A percentile compares a stretch with the other conserved stretches of the same genome.
These are phyloP conservation scores for Tetranychus truncatus DNA, from an alignment of 2,888 invertebrate genomes.

Conservation along the genomic window DNA sequence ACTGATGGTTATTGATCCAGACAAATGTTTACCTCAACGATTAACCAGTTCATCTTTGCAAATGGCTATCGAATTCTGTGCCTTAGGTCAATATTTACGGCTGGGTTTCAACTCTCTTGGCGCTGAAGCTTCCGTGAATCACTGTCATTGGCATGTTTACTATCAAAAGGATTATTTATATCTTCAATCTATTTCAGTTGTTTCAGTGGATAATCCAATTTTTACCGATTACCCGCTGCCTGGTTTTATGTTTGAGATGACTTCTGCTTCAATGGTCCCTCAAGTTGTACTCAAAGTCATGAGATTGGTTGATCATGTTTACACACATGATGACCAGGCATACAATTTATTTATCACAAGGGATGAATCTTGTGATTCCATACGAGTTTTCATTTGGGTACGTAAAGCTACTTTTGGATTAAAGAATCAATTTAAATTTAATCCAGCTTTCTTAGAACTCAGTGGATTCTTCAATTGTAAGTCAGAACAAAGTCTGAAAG, in stretches of 20 bases:
- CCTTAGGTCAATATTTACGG: constrained; percentile 37
- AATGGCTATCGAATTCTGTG: constrained; percentile 17
- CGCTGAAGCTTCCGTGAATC: constrained; percentile 73
- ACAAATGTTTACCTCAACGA: constrained; percentile 45
- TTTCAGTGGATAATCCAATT: constrained; percentile 33
- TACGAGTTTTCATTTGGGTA: constrained; percentile 48
- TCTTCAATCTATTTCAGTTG: constrained; percentile 38
- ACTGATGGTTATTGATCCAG: constrained; percentile 49
- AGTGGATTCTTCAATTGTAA: constrained; percentile 38
- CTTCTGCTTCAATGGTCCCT: neutral
- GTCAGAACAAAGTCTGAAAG: constrained; percentile 9
- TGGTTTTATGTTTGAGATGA: constrained; percentile 18
- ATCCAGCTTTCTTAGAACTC: constrained; percentile 56
- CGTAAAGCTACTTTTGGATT: constrained; percentile 39
- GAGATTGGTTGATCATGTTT: constrained; percentile 24
- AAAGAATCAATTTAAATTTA: constrained; percentile 43
- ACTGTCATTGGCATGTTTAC: constrained; percentile 64
- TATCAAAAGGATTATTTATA: constrained; percentile 42
- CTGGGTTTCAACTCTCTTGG: constrained; percentile 68
- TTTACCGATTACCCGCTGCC: constrained; percentile 17
- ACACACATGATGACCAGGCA: constrained; percentile 40
- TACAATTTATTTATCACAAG: constrained; percentile 55
- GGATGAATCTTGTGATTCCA: constrained; percentile 34
- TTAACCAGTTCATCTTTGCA: constrained; percentile 16
- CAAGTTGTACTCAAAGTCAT: neutral